phyloP scores from a whole-genome alignment of 2,888 invertebrate species.

The Nemotelus pantherinus region DNA sequence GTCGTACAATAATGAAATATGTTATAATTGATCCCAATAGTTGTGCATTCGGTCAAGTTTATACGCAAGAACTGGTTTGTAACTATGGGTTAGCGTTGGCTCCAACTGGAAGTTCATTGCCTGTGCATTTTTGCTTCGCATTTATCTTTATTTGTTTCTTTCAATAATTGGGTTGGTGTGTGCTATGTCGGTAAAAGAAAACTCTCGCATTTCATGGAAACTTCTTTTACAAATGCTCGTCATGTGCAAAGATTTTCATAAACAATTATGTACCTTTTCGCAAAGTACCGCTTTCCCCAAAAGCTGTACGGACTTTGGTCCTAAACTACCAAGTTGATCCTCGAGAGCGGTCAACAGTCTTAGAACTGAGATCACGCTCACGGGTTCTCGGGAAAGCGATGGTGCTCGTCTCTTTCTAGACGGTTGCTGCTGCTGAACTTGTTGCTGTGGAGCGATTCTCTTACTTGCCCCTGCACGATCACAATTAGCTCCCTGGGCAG shows the following conservation, averaged over 20 bases:
- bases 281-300: constrained; percentile 47
- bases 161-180: no score
- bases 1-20: no score
- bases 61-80: no score
- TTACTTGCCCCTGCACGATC: background rate
- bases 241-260: background rate
- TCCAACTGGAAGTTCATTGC: no score
- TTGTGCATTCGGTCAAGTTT: no score
- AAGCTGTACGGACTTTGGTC: constrained; percentile 50
- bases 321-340: constrained; percentile 50
- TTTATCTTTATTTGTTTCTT: no score
- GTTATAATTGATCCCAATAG: no score
- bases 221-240: no score
- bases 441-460: constrained; percentile 1
- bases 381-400: constrained; percentile 35
- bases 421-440: constrained; percentile 22
- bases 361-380: constrained; percentile 48
- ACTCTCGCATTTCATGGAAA: no score
- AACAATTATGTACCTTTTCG: constrained; percentile 50
- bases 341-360: constrained; percentile 51
- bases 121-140: no score
- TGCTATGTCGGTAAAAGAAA: no score
- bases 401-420: constrained; percentile 18
- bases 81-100: no score
- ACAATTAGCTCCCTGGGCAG: background rate